These are phyloP conservation scores for Euura saliciscinereae DNA, from an alignment of 1,140 invertebrate species.

Conservation along the genomic window DNA sequence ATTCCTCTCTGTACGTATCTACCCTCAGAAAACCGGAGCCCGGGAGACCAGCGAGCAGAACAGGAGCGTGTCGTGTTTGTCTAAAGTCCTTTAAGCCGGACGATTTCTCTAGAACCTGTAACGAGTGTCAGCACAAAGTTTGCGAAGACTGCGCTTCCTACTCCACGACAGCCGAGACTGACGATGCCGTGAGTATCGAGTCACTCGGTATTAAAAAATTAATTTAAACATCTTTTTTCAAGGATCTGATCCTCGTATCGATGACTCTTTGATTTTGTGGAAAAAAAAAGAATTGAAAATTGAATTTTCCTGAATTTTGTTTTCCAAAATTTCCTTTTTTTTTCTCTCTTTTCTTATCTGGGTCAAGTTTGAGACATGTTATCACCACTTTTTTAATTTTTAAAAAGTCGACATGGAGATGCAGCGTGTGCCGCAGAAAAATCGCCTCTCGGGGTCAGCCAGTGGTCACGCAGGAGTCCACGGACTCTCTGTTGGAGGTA, in stretches of 20 bases:
- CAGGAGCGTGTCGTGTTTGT: conserved; percentile 83
- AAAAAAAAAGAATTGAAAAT: too few relatives aligned
- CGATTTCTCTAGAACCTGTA: conserved; percentile 83
- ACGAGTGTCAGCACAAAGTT: conserved; percentile 85
- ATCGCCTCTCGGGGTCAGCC: conserved; percentile 74
- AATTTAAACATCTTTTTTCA: too few relatives aligned
- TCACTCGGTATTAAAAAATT: too few relatives aligned
- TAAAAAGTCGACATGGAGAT: conserved; percentile 73
- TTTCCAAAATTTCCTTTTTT: too few relatives aligned
- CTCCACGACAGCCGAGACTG: conserved; percentile 79
- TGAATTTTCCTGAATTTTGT: too few relatives aligned
- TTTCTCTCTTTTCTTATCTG: conserved; percentile 13
- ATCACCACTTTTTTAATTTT: neutral
- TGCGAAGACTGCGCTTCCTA: conserved; percentile 93
- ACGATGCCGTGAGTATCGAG: conserved; percentile 71
- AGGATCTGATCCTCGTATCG: too few relatives aligned
- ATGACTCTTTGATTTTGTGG: too few relatives aligned
- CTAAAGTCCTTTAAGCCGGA: conserved; percentile 85
- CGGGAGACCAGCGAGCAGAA: conserved; percentile 72
- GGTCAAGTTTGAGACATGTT: neutral
- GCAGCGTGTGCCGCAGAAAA: conserved; percentile 81
- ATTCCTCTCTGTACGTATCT: too few relatives aligned
- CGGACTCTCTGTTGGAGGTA: conserved; percentile 79
- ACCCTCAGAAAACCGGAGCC: conserved; percentile 63
- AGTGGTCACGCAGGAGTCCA: conserved; percentile 73